Base-by-base conservation (phyloP, 2,113 vertebrate species). In the Lates calcarifer region DNA sequence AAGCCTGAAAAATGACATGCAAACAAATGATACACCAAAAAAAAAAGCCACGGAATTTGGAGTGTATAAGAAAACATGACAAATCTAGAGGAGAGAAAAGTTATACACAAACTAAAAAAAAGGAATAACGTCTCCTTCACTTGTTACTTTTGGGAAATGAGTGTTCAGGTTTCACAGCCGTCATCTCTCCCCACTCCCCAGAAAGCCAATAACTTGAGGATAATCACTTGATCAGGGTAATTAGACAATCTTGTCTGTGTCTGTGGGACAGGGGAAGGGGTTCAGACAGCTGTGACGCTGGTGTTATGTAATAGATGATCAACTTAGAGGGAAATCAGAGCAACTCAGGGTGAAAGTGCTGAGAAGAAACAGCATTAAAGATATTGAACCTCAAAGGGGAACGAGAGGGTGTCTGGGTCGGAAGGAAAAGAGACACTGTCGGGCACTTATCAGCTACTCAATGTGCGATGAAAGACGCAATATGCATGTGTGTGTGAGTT, bases 211-310 rank as follows among this genome's bases (percentile, higher is more conserved):
- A 74, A 67, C 49, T 47, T 57, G 26, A 80, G 68, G 29, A 62
- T 26, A 79, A 90, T 75, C 41, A 73, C 33, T 82, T 79, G 68
- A 79, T 64, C 20, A 76, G 22, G 55, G 66, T 74, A 64, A 90
- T 81, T 64, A 80, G 28, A 61, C 22, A 57, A 57, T 13, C 14
- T 39, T 76, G 15, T 58, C 35, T 75, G 37, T 20, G 33, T 79
- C 29, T 64, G 37, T n/a, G 45, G 73, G 24, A 66, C 14, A 4
- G 26, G 15, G 28, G n/a, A 43, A 60, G 18, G 28, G 33, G 29
- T 22, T 1, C 28, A 75, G 31, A 57, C 58, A 64, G 62, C 79
- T 64, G 76, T 55, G 61, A 79, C 0, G 24, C 62, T 37, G 49
- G 11, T n/a, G 45, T 84, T 83, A 81, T 60, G 58, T 45, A 81